A percentile compares a stretch with the other conserved stretches of the same genome.
These are phyloP conservation scores for Pandemis heparana DNA, from an alignment of 2,888 invertebrate genomes.

Conservation along the genomic window DNA sequence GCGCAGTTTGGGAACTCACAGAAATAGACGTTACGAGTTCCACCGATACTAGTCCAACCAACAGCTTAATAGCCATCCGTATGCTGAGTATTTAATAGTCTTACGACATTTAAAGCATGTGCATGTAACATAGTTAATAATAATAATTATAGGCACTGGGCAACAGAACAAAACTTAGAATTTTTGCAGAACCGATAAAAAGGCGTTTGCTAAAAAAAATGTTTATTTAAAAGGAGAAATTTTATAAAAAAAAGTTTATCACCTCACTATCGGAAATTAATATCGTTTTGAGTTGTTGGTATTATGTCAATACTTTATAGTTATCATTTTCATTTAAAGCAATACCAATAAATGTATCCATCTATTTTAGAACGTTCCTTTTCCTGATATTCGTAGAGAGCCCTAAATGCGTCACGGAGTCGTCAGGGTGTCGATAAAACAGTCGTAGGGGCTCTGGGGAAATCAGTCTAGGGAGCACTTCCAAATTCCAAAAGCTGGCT, in stretches of 20 bases:
- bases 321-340: too few relatives aligned
- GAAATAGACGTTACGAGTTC: slow-evolving; percentile 1
- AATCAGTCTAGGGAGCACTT: slow-evolving; percentile 2
- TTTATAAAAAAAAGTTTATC: too few relatives aligned
- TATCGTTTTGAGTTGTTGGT: too few relatives aligned
- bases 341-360: too few relatives aligned
- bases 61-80: background rate
- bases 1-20: background rate
- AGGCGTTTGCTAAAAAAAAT: too few relatives aligned
- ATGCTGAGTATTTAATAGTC: background rate
- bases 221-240: too few relatives aligned
- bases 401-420: background rate
- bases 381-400: background rate
- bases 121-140: too few relatives aligned
- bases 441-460: background rate
- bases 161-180: too few relatives aligned
- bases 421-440: slow-evolving; percentile 9
- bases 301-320: too few relatives aligned
- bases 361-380: background rate
- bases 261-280: too few relatives aligned
- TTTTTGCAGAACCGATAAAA: too few relatives aligned
- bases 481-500: background rate
- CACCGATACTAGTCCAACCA: background rate
- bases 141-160: too few relatives aligned
- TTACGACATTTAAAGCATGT: background rate